phyloP scores from a whole-genome alignment of 2,888 invertebrate species.

The Sipha maydis region DNA sequence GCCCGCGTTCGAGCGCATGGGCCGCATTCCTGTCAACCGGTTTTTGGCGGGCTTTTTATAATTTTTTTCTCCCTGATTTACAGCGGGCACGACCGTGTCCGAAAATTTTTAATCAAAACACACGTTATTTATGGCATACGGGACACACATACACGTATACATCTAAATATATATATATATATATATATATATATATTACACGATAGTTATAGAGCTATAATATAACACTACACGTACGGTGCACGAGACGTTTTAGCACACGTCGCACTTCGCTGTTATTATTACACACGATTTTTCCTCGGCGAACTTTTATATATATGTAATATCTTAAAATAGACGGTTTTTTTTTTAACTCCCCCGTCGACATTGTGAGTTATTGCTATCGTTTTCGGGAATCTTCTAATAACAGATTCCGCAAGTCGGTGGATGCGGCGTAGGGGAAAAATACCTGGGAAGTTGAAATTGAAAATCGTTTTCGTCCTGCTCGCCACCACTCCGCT shows the following conservation, averaged over 20 bases:
- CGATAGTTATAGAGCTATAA: not conserved
- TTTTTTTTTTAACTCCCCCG: constrained; percentile 20
- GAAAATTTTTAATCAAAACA: constrained; percentile 53
- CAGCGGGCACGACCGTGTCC: not conserved
- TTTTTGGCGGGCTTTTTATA: constrained; percentile 48
- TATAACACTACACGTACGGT: not conserved
- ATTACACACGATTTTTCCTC: constrained; percentile 11
- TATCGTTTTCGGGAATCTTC: constrained; percentile 15
- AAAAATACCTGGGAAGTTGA: constrained; percentile 47
- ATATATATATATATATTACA: not conserved
- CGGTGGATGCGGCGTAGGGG: not conserved
- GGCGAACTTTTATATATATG: not conserved
- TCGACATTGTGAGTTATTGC: constrained; percentile 40
- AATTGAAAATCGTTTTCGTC: constrained; percentile 45
- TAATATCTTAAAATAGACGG: not conserved
- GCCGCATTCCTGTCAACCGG: constrained; percentile 46
- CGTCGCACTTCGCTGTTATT: not conserved
- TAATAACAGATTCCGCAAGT: not conserved
- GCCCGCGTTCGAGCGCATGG: not conserved
- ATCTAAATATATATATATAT: not conserved
- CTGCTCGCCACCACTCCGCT: no score
- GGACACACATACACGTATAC: not conserved
- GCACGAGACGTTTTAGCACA: not conserved
- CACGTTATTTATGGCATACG: constrained; percentile 27
- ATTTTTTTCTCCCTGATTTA: not conserved